These are phyloP conservation scores for Oryzias melastigma DNA, from an alignment of 2,113 vertebrate species.

Conservation along the genomic window DNA sequence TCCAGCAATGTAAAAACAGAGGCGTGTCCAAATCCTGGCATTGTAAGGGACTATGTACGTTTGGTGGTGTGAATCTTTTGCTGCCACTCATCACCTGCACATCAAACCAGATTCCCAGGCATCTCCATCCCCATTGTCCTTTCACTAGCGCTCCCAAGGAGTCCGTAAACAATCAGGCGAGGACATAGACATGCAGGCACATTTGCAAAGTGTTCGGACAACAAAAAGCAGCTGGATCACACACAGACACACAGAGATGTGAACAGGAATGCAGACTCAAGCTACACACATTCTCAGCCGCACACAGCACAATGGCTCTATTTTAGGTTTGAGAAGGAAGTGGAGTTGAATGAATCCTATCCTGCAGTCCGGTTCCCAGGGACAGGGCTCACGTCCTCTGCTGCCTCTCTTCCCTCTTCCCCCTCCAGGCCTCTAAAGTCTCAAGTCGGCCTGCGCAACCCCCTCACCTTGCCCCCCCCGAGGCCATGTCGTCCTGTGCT, in stretches of 20 bases:
- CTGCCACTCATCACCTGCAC: slow-evolving; percentile 89
- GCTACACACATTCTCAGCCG: slow-evolving; percentile 81
- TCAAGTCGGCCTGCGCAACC: slow-evolving; percentile 75
- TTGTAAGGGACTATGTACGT: slow-evolving; percentile 65
- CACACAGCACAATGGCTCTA: slow-evolving; percentile 99
- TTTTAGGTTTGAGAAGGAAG: slow-evolving; percentile 98
- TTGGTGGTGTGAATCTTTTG: slow-evolving; percentile 66
- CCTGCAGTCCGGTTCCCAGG: slow-evolving; percentile 99
- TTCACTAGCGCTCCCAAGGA: slow-evolving; percentile 89
- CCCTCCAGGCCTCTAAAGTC: slow-evolving; percentile 82
- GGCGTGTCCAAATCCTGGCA: slow-evolving; percentile 72
- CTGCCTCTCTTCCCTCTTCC: slow-evolving; percentile 83
- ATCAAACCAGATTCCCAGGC: slow-evolving; percentile 83
- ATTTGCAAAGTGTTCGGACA: slow-evolving; percentile 52
- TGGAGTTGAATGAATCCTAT: slow-evolving; percentile 99
- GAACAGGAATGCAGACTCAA: slow-evolving; percentile 56
- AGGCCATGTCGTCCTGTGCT: slow-evolving; percentile 51
- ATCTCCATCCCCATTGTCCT: slow-evolving; percentile 90
- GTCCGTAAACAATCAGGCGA: slow-evolving; percentile 88
- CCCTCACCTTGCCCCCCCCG: slow-evolving; percentile 53
- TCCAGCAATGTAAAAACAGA: slow-evolving; percentile 41
- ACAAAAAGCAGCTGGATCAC: slow-evolving; percentile 34
- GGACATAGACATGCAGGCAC: slow-evolving; percentile 61
- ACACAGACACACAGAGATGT: slow-evolving; percentile 31
- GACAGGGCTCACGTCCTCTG: slow-evolving; percentile 91